phyloP scores from a whole-genome alignment of 2,797 vertebrate genomes.

The Borostomias antarcticus region DNA sequence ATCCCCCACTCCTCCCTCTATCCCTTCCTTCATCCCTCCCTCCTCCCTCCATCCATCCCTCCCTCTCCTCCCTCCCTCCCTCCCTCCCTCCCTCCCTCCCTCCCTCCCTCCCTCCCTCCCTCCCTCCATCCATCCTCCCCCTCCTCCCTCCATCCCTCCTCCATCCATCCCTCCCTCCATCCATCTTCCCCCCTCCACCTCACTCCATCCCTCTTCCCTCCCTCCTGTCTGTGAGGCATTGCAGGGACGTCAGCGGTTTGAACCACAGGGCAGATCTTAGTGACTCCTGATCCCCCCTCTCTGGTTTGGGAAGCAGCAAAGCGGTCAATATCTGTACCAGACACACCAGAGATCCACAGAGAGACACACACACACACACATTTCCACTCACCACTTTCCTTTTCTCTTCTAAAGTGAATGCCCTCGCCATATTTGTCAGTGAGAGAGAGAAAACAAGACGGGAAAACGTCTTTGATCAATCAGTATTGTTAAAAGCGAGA shows the following conservation, averaged over 20 bases:
- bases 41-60: background rate
- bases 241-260: slow-evolving; percentile 27
- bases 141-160: no score
- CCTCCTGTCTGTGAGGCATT: background rate
- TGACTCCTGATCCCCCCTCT: slow-evolving; percentile 33
- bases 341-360: background rate
- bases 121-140: slow-evolving; percentile 1
- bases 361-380: background rate
- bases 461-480: no score
- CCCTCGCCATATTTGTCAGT: background rate
- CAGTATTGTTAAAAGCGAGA: no score
- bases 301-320: slow-evolving; percentile 39
- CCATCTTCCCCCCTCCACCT: background rate
- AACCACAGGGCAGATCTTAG: slow-evolving; percentile 37
- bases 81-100: no score
- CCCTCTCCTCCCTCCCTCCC: no score
- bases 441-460: no score
- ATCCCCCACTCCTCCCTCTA: background rate
- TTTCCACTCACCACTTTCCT: background rate
- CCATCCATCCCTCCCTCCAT: background rate
- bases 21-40: no score
- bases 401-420: background rate
- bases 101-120: no score
- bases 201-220: background rate
- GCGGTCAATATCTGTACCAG: slow-evolving; percentile 33